Conservation (phyloP, 2,113 vertebrate genomes). For the Sprattus sprattus region DNA sequence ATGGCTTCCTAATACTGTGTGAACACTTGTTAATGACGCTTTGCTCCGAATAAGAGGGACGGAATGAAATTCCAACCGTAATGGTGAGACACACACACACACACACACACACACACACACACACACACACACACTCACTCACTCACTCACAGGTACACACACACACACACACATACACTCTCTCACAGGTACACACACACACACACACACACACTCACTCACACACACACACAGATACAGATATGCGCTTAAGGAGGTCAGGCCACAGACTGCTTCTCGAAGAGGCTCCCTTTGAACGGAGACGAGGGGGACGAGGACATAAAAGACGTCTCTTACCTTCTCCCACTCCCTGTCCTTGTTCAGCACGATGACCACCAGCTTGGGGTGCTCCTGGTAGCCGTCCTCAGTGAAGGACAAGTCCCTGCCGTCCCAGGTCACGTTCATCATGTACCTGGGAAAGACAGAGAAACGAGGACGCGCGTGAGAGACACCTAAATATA, state of each 20-base stretch:
- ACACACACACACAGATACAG: no score
- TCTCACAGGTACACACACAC: no score
- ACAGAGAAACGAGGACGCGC: constrained; percentile 44
- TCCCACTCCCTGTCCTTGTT: constrained; percentile 96
- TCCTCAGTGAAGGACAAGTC: constrained; percentile 97
- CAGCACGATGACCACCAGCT: constrained; percentile 92
- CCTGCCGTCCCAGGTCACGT: constrained; percentile 93
- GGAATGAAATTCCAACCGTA: constrained; percentile 35
- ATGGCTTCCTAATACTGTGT: constrained; percentile 35
- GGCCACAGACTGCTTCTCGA: not conserved
- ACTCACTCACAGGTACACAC: no score
- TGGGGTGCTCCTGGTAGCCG: constrained; percentile 91
- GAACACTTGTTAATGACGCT: constrained; percentile 43
- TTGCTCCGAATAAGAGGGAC: constrained; percentile 25
- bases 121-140: no score
- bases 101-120: no score
- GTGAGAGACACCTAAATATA: constrained; percentile 32
- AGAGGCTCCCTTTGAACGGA: not conserved
- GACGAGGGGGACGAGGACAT: not conserved
- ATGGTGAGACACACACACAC: no score
- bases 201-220: no score
- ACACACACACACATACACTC: no score
- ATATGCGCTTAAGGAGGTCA: constrained; percentile 3
- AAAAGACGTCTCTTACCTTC: constrained; percentile 77
- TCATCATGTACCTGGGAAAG: constrained; percentile 93